Base-by-base conservation (phyloP, 2,888 invertebrate genomes). In the Embidobia sp. region DNA sequence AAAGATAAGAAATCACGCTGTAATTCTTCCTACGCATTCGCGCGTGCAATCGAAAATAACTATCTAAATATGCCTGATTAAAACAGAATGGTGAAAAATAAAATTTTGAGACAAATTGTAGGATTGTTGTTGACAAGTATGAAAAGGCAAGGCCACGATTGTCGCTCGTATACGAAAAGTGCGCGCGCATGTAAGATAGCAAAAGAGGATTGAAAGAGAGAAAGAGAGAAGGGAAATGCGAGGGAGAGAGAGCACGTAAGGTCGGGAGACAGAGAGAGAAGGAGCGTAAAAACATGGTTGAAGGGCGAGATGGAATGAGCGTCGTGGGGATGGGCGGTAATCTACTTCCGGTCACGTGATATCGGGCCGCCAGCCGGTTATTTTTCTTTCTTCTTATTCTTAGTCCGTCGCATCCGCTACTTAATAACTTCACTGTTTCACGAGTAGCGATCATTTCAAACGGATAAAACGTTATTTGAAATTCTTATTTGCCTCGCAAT, bases 381-480 rank as follows among this genome's bases (percentile, higher is more conserved):
- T 88, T 88, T 89, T 87, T 86, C 88, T 87, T 86, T 87, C 86
- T 89, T 88, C 86, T 89, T 89, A 89, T 89, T 89, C 88, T 88
- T 87, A 86, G 87, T 85, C 85, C 83, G 84, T 85, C 86, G 84
- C 85, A 85, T 86, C 85, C 86, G 84, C 85, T 85, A 85, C 85
- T 85, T 86, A 86, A 86, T 86, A 86, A 86, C 85, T 84, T 83
- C 81, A 81, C 83, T 83, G 85, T 85, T 85, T 84, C 81, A 79
- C 78, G 74, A 76, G 70, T 59, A 57, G 69, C 73, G 77, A 74
- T 79, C 74, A 69, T 70, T 70, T 74, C 57, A 46, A 79, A 79
- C 66, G 72, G 73, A 78, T 67, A 66, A 72, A 67, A 73, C 55
- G 57, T 67, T 67, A 73, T 73, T 67, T 49, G 35, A 67, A 73